Conservation (phyloP, 2,797 vertebrate genomes). For the Ambastaia sidthimunki region DNA sequence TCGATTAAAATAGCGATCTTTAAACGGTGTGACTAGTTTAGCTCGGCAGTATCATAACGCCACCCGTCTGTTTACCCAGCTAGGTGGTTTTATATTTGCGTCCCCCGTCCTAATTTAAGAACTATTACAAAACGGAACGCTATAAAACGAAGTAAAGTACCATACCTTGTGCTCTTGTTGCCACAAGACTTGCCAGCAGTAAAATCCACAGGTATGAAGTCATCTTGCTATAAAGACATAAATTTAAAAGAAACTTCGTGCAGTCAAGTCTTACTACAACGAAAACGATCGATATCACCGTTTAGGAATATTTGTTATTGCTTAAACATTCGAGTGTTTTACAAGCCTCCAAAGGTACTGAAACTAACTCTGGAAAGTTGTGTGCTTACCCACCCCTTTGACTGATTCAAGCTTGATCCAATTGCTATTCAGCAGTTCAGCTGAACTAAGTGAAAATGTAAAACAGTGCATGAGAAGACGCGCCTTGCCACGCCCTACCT, state of each 20-base stretch:
- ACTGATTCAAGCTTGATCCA: background rate
- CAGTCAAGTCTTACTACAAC: background rate
- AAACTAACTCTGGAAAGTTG: background rate
- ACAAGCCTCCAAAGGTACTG: background rate
- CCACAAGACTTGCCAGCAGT: constrained; percentile 53
- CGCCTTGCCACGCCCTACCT: constrained; percentile 23
- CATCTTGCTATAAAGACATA: constrained; percentile 41
- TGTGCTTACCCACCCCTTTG: background rate
- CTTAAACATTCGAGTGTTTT: background rate
- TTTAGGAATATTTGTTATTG: background rate
- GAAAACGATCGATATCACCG: background rate
- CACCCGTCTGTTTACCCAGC: no score
- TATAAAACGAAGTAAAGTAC: background rate
- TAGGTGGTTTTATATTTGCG: background rate
- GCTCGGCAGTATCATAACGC: background rate
- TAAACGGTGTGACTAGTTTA: background rate
- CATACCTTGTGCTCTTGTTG: constrained; percentile 57
- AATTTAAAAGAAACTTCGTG: background rate
- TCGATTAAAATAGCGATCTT: background rate
- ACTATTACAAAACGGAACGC: background rate
- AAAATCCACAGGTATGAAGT: constrained; percentile 59
- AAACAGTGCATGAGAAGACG: background rate
- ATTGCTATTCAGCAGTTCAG: background rate
- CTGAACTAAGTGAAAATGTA: background rate
- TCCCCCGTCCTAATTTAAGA: background rate